phyloP scores from a whole-genome alignment of 2,888 invertebrate species.

The Drosophila seclusa region DNA sequence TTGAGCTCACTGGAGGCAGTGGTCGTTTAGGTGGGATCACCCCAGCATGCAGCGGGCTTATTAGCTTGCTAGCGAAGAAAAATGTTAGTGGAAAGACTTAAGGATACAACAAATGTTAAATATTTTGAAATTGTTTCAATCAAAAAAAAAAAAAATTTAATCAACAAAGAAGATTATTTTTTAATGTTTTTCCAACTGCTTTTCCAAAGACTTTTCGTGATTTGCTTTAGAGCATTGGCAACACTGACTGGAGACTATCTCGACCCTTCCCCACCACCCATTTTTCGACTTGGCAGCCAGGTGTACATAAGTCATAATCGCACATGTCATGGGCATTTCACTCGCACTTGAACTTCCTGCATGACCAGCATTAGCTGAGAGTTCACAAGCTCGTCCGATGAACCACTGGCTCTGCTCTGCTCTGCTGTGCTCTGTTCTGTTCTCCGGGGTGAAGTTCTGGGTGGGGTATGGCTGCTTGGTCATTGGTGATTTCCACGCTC shows the following conservation, averaged over 20 bases:
- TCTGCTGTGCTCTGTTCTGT: background rate
- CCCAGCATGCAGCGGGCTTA: background rate
- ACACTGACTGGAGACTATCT: background rate
- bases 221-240: background rate
- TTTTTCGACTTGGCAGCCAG: background rate
- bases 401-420: slow-evolving; percentile 25
- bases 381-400: slow-evolving; percentile 50
- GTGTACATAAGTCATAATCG: slow-evolving; percentile 42
- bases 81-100: background rate
- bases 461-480: slow-evolving; percentile 30
- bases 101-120: background rate
- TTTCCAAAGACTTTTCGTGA: background rate
- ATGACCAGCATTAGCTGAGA: slow-evolving; percentile 58
- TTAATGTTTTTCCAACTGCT: background rate
- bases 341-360: slow-evolving; percentile 76
- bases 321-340: slow-evolving; percentile 59
- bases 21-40: background rate
- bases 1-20: slow-evolving; percentile 7
- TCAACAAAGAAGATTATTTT: background rate
- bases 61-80: background rate
- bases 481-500: slow-evolving; percentile 57
- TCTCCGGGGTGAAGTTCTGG: slow-evolving; percentile 8
- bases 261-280: slow-evolving; percentile 1
- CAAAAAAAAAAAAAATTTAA: background rate
- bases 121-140: background rate